phyloP scores from a whole-genome alignment of 2,888 invertebrate genomes.

The Acanthococcus lagerstroemiae region DNA sequence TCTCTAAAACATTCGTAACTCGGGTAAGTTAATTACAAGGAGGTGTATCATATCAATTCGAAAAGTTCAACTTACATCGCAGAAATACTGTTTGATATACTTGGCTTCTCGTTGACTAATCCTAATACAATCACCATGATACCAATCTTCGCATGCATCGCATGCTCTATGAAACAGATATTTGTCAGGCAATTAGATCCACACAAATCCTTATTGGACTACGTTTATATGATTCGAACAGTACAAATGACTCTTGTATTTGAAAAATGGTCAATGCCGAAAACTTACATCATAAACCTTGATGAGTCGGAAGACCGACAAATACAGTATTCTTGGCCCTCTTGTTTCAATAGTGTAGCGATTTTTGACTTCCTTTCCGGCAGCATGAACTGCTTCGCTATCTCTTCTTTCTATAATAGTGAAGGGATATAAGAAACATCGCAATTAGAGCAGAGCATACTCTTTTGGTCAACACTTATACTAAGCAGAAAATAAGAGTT shows the following conservation, averaged over 20 bases:
- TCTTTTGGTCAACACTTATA: too few species aligned
- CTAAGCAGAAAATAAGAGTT: too few species aligned
- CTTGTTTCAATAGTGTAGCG: slow-evolving; percentile 74
- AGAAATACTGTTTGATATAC: slow-evolving; percentile 86
- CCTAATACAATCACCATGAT: slow-evolving; percentile 94
- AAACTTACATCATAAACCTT: slow-evolving; percentile 85
- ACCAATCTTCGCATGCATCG: slow-evolving; percentile 97
- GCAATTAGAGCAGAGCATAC: too few species aligned
- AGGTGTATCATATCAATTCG: neutral
- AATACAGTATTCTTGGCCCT: slow-evolving; percentile 88
- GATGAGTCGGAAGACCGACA: slow-evolving; percentile 88
- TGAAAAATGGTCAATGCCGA: neutral
- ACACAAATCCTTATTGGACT: neutral
- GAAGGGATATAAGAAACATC: too few species aligned
- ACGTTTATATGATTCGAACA: neutral
- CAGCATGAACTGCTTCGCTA: slow-evolving; percentile 76
- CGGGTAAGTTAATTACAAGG: neutral
- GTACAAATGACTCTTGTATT: neutral
- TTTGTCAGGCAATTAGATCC: neutral
- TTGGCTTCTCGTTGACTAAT: slow-evolving; percentile 89
- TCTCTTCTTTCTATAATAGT: slow-evolving; percentile 73
- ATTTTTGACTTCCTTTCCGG: slow-evolving; percentile 86
- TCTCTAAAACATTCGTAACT: slow-evolving; percentile 42
- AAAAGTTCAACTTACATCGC: slow-evolving; percentile 45
- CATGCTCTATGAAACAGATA: too few species aligned